phyloP scores from a whole-genome alignment of 2,797 vertebrate species.

The Premnoplex brunnescens region DNA sequence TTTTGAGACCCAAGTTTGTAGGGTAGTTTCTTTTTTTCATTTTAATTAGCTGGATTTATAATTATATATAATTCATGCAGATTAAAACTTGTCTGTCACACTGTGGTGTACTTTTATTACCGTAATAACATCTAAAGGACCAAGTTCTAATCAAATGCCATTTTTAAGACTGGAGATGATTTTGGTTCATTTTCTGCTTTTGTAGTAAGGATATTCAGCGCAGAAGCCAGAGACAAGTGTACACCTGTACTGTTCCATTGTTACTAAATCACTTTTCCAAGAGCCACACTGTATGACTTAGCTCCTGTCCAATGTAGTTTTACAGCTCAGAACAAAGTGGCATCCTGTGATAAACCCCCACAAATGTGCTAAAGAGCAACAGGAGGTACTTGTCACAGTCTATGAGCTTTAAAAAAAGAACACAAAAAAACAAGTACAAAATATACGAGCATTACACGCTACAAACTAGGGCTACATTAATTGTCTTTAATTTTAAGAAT shows the following conservation, averaged over 20 bases:
- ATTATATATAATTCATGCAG: neutral
- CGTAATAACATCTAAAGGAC: neutral
- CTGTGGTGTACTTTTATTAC: neutral
- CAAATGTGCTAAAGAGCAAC: neutral
- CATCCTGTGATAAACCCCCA: neutral
- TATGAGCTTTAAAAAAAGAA: neutral
- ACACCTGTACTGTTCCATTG: neutral
- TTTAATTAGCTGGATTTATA: neutral
- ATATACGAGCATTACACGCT: neutral
- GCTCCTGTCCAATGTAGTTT: neutral
- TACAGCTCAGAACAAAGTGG: neutral
- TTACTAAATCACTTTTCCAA: neutral
- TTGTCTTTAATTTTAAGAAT: neutral
- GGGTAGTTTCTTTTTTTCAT: neutral
- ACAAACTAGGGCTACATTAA: neutral
- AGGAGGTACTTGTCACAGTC: neutral
- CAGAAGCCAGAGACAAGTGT: neutral
- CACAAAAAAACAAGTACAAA: neutral
- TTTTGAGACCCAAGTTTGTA: neutral
- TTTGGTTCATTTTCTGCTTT: neutral
- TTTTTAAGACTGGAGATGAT: neutral
- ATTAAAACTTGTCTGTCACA: neutral
- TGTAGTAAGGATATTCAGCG: neutral
- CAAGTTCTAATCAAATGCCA: neutral
- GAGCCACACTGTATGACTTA: neutral